phyloP scores from a whole-genome alignment of 2,888 invertebrate species.

The Cephus rjabovi region DNA sequence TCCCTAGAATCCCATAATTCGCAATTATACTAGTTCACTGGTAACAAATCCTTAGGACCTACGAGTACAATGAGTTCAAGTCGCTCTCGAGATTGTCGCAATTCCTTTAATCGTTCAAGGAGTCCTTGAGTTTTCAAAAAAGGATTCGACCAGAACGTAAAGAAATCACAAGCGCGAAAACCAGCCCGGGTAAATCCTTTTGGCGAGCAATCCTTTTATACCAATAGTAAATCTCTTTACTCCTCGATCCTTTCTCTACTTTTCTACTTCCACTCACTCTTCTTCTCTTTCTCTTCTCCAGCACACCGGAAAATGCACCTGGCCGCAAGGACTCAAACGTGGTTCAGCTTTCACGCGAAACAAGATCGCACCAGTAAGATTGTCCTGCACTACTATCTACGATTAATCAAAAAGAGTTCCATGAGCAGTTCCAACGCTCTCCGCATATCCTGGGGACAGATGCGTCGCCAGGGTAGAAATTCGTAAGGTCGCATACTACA shows the following conservation, averaged over 20 bases:
- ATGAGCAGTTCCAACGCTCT: conserved; percentile 6
- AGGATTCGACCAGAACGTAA: background rate
- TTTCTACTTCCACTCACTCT: background rate
- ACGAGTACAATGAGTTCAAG: background rate
- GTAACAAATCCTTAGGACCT: background rate
- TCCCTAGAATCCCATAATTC: background rate
- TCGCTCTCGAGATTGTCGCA: background rate
- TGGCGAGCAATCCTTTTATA: background rate
- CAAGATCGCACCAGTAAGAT: conserved; percentile 60
- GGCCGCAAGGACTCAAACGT: conserved; percentile 4
- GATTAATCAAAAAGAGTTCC: conserved; percentile 60
- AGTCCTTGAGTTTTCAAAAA: background rate
- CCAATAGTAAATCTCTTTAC: background rate
- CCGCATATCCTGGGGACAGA: conserved; percentile 31
- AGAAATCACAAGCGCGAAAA: background rate
- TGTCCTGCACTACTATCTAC: conserved; percentile 53
- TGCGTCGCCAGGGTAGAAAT: conserved; percentile 22
- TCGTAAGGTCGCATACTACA: background rate
- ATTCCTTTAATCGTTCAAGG: background rate
- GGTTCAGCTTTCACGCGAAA: conserved; percentile 63
- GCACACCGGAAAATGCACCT: background rate
- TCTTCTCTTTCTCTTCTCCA: background rate
- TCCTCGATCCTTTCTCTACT: background rate
- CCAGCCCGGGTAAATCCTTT: background rate
- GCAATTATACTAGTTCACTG: background rate